Base-by-base conservation (phyloP, 2,113 vertebrate species). In the Tetraodon nigroviridis region DNA sequence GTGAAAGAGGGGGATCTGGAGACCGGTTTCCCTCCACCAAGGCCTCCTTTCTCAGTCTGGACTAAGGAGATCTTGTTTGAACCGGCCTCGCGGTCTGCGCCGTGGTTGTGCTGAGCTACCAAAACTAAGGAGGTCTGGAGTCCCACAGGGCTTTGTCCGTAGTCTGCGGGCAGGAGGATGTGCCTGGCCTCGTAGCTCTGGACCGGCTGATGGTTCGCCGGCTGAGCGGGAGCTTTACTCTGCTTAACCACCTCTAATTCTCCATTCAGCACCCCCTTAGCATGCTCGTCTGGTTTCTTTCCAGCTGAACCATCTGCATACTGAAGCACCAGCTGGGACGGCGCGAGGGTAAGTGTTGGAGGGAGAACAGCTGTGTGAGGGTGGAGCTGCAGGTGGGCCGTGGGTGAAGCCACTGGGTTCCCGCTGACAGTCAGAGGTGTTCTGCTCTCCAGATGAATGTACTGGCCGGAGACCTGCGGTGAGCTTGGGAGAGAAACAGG, bases 291-390 rank as follows among this genome's bases (percentile, higher is more conserved):
- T 27, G 91, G 89, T 0, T 95, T 98, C 73, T 90, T 85, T 67
- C 90, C 67, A 16, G 90, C 87, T 19, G 92, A 89, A 61, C 94
- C 84, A 73, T 98, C 94, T 0, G 91, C 82, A 81, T 99, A 99
- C 75, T 98, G 97, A 69, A 99, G 91, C 56, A 99, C 88, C 57
- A 99, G 92, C 81, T 98, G 97, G 44, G 96, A 93, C 32, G 95
- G 91, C 68, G 93, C 90, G 0, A 98, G 93, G 48, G 97, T 91
- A 24, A 98, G 93, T 0, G 94, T 91, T 79, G 96, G 95, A 0
- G 96, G 94, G 68, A 98, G 82, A 50, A 90, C 90, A 1, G 94
- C 76, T 52, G 92, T 84, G 75, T 98, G 95, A 27, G 94, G 89
- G 84, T 97, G 97, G 53, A 98, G 88, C 85, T 97, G 96, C 59